Base-by-base conservation (phyloP, 2,888 invertebrate genomes). In the Mythimna ferrago region DNA sequence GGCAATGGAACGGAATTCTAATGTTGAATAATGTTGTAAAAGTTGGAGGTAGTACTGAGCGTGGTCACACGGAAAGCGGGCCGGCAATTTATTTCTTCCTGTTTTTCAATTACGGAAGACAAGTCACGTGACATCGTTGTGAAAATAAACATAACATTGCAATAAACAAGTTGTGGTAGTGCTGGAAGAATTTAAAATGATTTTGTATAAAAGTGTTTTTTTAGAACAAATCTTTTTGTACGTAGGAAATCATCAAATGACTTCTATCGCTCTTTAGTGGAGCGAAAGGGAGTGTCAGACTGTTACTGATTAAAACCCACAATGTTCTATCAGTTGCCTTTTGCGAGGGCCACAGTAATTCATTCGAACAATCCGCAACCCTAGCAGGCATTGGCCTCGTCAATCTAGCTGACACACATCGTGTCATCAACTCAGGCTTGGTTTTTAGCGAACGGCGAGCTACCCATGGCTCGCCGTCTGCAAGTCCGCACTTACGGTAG, bases 101-200 rank as follows among this genome's bases (percentile, higher is more conserved):
- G 60, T 35, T 53, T 71, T 64, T 64, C 58, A 77, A 69, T 61
- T 56, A 78, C 78, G 21, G 11, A 74, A 48, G 44, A 51, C 14
- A 56, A 51, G 56, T 32, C 65, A 41, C 35, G 54, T 48, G 44
- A 38, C 11, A 48, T 48, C 26, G 6, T 11, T 48, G 44, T 6
- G n/a, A 41, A 53, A 44, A 72, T 19, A 77, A 48, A 19, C 16
- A 35, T 1, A 35, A 14, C 2, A 44, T 54, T 14, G 11, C 2
- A 61, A n/a, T 26, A 74, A 38, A 38, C 38, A 26, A 48, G 14
- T 16, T 38, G 1, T 38, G 14, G 0, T 58, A 14, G 19, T 56
- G 7, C n/a, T 26, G 26, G 19, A 44, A 6, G 16, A 32, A 53
- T 53, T 53, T 7, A 7, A 53, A 53, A n/a, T 53, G 3, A 7